These are phyloP conservation scores for Scaptomyza reducta DNA, from an alignment of 2,888 invertebrate genomes.

Conservation along the genomic window DNA sequence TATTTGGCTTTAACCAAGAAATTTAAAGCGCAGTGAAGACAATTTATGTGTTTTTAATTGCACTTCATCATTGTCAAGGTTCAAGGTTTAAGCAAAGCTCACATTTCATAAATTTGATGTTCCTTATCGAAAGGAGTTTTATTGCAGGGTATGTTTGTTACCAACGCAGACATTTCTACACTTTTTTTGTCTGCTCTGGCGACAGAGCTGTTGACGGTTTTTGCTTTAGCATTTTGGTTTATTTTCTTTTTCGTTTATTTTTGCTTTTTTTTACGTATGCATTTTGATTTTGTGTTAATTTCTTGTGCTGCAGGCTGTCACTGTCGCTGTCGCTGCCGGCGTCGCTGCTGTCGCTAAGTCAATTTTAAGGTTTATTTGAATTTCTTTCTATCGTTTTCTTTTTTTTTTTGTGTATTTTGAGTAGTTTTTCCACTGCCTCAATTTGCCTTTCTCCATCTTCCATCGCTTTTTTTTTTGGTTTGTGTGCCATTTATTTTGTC, in stretches of 20 bases:
- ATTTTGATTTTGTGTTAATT: conserved; percentile 69
- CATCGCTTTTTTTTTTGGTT: conserved; percentile 14
- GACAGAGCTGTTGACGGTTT: conserved; percentile 51
- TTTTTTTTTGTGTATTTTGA: conserved; percentile 39
- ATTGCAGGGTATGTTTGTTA: conserved; percentile 29
- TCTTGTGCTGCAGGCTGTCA: conserved; percentile 63
- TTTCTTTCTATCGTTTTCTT: conserved; percentile 44
- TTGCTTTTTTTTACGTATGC: conserved; percentile 32
- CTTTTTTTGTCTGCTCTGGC: conserved; percentile 7
- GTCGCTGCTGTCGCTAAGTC: conserved; percentile 64
- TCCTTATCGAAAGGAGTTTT: background rate
- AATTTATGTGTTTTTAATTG: background rate
- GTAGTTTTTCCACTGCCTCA: conserved; percentile 55
- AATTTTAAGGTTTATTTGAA: conserved; percentile 79
- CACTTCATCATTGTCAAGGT: background rate
- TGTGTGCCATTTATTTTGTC: conserved; percentile 51
- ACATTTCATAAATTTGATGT: background rate
- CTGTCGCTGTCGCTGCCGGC: conserved; percentile 22
- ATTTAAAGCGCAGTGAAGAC: background rate
- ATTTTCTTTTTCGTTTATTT: conserved; percentile 18
- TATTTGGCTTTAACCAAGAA: background rate
- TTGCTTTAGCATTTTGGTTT: conserved; percentile 47
- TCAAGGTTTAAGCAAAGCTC: background rate
- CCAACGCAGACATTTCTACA: no score
- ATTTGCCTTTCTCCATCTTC: conserved; percentile 16